A percentile compares a stretch with the other conserved stretches of the same genome.
Conservation (phyloP, 2,113 vertebrate genomes). For the Panthera uncia region DNA sequence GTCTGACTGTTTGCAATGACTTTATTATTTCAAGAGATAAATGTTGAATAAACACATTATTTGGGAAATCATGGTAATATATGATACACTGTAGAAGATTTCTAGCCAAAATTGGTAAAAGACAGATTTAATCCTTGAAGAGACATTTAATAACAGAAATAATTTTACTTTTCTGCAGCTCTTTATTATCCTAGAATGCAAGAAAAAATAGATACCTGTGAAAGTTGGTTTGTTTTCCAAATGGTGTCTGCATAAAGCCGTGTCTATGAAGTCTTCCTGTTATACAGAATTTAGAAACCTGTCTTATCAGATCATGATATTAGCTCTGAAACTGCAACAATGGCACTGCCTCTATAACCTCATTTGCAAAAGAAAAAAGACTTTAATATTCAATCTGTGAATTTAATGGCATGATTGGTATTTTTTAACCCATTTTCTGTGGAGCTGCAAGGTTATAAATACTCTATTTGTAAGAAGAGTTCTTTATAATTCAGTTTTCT, state of each 20-base stretch:
- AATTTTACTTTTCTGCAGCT: neutral
- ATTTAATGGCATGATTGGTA: constrained; percentile 70
- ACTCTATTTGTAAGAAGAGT: neutral
- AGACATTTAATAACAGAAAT: neutral
- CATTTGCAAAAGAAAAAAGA: constrained; percentile 73
- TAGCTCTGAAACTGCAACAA: neutral
- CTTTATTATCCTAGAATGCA: neutral
- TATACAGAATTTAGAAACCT: neutral
- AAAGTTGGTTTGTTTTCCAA: neutral
- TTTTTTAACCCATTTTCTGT: constrained; percentile 7
- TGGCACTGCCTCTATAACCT: constrained; percentile 54
- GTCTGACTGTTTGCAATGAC: neutral
- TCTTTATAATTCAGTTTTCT: constrained; percentile 58
- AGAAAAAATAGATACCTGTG: neutral
- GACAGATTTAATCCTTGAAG: neutral
- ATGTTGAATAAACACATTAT: neutral
- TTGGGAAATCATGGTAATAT: neutral
- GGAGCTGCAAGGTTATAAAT: constrained; percentile 53
- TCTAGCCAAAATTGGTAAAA: neutral
- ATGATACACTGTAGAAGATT: neutral
- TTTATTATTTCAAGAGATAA: neutral
- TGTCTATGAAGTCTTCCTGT: neutral
- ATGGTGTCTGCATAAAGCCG: neutral
- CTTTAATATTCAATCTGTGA: constrained; percentile 63
- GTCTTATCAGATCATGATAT: neutral